These are phyloP conservation scores for Otus sunia DNA, from an alignment of 2,113 vertebrate genomes.

Conservation along the genomic window DNA sequence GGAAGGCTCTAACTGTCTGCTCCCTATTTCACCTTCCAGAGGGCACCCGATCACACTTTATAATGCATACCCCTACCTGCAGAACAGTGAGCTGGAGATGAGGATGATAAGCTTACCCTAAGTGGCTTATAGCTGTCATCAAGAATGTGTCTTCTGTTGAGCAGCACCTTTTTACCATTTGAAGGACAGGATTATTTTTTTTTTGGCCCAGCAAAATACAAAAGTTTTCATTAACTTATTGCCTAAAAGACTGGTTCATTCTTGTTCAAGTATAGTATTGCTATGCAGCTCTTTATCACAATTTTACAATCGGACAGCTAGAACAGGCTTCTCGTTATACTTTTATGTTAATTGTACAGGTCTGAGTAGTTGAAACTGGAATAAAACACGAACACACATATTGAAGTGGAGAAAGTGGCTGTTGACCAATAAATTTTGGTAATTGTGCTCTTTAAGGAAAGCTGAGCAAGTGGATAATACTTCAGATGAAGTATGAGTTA, in stretches of 20 bases:
- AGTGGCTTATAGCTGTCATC: conserved; percentile 10
- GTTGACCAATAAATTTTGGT: background rate
- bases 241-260: background rate
- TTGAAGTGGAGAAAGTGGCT: background rate
- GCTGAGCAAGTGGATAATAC: background rate
- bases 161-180: background rate
- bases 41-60: background rate
- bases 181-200: background rate
- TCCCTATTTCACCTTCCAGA: background rate
- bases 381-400: background rate
- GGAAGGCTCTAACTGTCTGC: background rate
- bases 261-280: background rate
- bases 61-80: background rate
- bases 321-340: background rate
- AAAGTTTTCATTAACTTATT: background rate
- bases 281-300: background rate
- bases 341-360: background rate
- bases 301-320: background rate
- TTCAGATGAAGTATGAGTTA: background rate
- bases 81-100: background rate
- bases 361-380: background rate
- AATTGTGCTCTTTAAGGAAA: background rate
- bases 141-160: background rate
- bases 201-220: background rate
- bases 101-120: conserved; percentile 33